Percentiles rank a stretch among this genome's conserved stretches.
Conservation (phyloP, 2,888 invertebrate species). For the Diarsia dahlii region DNA sequence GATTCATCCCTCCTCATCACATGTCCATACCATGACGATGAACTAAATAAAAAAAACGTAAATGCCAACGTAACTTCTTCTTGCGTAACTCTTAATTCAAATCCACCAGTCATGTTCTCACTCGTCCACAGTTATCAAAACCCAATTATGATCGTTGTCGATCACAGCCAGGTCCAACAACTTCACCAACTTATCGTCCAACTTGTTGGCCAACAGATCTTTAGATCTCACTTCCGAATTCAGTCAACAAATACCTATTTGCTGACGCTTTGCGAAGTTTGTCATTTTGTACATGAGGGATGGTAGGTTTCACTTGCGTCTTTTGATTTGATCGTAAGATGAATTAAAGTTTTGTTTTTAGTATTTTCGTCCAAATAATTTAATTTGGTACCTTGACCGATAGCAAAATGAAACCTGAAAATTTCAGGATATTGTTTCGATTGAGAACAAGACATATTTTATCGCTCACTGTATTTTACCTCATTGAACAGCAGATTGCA, state of each 20-base stretch:
- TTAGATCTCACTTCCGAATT: slow-evolving; percentile 70
- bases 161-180: slow-evolving; percentile 21
- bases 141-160: slow-evolving; percentile 42
- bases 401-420: not conserved
- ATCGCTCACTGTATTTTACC: not conserved
- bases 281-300: slow-evolving; percentile 79
- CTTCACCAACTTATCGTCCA: slow-evolving; percentile 20
- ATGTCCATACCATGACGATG: no score
- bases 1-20: no score
- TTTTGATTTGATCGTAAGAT: not conserved
- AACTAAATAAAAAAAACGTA: not conserved
- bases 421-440: not conserved
- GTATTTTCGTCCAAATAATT: not conserved
- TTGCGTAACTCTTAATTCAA: not conserved
- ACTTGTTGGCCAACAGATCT: slow-evolving; percentile 58
- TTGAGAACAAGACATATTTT: not conserved
- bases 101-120: not conserved
- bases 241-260: slow-evolving; percentile 84
- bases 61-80: not conserved
- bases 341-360: not conserved
- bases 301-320: slow-evolving; percentile 70
- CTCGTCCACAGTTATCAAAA: slow-evolving; percentile 8
- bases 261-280: slow-evolving; percentile 83
- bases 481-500: not conserved
- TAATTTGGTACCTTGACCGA: not conserved